Evolutionary conservation across 2,888 invertebrate genomes (phyloP), one percentile per base, ranked within the genome.

Genomic region (Cantharis rufa): DNA sequence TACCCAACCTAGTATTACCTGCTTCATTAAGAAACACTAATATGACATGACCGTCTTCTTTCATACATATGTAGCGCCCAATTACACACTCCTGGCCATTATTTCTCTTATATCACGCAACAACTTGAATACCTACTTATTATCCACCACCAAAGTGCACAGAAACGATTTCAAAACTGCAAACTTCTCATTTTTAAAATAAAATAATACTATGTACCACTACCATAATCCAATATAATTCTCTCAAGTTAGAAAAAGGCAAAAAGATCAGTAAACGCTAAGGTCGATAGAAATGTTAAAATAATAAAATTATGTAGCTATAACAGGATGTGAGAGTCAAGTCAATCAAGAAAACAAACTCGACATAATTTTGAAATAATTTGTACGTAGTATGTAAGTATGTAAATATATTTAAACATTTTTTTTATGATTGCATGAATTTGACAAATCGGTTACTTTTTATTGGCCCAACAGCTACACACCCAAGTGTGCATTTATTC

Each of bases 11-110:
- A 82, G 85, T 85, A 86, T 85, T 87, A 87, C 85, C 84, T 86
- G 86, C 85, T 87, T 87, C 87, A 88, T 88, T 88, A 88, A 85
- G 84, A 82, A 82, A 83, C 83, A 82, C 87, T 87, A 88, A 88
- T 88, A 87, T 86, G 87, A 87, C 87, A 87, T 87, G 87, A 87
- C 87, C 86, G 86, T 87, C 86, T 85, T 85, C 82, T 85, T 85
- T 85, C 85, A 84, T 86, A 85, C 85, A 86, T 86, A 86, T 85
- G 86, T 86, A 85, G 85, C 84, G 84, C 85, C 85, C 87, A 87
- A 87, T 87, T 86, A 86, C 84, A 85, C 82, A 83, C 83, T 81
- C 82, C 78, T 82, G 82, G 79, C 83, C 83, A 85, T 85, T 85
- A 85, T 85, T 84, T 84, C 84, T 83, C 83, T 85, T 85, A 83